A percentile compares a stretch with the other conserved stretches of the same genome.
phyloP scores from a whole-genome alignment of 2,888 invertebrate species.

The Mythimna ferrago region DNA sequence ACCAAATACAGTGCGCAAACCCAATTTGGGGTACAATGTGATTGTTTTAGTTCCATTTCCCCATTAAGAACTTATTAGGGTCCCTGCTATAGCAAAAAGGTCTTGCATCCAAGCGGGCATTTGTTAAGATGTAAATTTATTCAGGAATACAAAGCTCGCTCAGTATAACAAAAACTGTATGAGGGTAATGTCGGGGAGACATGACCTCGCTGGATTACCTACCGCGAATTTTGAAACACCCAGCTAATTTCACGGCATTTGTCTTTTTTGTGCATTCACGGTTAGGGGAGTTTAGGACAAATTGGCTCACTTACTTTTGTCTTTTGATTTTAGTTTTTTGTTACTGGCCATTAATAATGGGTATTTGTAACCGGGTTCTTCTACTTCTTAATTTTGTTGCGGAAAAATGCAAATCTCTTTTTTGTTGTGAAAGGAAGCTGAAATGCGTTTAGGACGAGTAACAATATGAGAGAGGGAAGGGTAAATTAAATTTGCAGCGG shows the following conservation, averaged over 20 bases:
- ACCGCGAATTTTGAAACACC: slow-evolving; percentile 76
- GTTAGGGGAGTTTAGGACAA: slow-evolving; percentile 58
- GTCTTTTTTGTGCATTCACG: slow-evolving; percentile 75
- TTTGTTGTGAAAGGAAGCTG: slow-evolving; percentile 35
- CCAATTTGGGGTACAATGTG: slow-evolving; percentile 60
- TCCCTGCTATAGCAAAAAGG: slow-evolving; percentile 78
- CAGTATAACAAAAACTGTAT: slow-evolving; percentile 81
- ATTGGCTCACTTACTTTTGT: slow-evolving; percentile 61
- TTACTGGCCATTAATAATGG: slow-evolving; percentile 45
- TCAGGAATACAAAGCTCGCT: slow-evolving; percentile 81
- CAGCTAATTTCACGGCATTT: slow-evolving; percentile 75
- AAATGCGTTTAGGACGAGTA: slow-evolving; percentile 46
- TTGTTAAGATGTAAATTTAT: slow-evolving; percentile 89
- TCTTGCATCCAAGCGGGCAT: slow-evolving; percentile 75
- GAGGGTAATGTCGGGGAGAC: slow-evolving; percentile 78
- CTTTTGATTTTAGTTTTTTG: slow-evolving; percentile 65
- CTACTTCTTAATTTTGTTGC: slow-evolving; percentile 32
- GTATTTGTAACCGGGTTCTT: slow-evolving; percentile 37
- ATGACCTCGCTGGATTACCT: slow-evolving; percentile 78
- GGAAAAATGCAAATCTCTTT: slow-evolving; percentile 52
- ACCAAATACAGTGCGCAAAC: slow-evolving; percentile 61
- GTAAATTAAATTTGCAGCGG: slow-evolving; percentile 43
- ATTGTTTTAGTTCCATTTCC: slow-evolving; percentile 77
- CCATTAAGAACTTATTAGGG: slow-evolving; percentile 83
- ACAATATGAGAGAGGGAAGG: slow-evolving; percentile 22